Percentiles rank a stretch among this genome's conserved stretches.
Evolutionary conservation across 2,113 vertebrate species (phyloP).

Genomic region (Sula dactylatra): DNA sequence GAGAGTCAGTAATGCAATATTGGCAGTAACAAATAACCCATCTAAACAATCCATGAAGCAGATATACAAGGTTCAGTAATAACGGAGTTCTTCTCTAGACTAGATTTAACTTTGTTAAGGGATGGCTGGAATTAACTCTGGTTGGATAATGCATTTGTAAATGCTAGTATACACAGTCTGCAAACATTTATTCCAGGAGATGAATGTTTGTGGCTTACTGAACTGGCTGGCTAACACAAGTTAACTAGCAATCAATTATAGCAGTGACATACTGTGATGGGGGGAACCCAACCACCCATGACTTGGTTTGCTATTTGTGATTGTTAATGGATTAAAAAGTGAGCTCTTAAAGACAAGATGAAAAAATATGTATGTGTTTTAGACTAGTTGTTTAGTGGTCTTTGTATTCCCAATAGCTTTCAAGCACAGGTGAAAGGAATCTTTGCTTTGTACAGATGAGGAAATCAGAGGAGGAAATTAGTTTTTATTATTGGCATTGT

Average conservation of each 20-base stretch:
- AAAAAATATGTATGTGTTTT: background rate
- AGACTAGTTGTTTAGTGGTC: background rate
- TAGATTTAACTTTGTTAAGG: constrained; percentile 63
- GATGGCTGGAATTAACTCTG: constrained; percentile 44
- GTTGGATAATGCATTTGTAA: constrained; percentile 53
- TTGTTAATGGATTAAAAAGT: constrained; percentile 14
- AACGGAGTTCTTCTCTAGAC: background rate
- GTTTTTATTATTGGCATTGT: constrained; percentile 51
- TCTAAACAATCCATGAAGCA: background rate
- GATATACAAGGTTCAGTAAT: background rate
- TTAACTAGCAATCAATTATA: constrained; percentile 38
- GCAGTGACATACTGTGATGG: background rate
- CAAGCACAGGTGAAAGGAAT: background rate
- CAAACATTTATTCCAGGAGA: constrained; percentile 48
- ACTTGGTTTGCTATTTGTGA: constrained; percentile 1
- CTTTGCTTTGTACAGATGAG: background rate
- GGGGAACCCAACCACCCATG: background rate
- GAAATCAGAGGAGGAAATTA: constrained; percentile 39
- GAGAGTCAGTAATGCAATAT: background rate
- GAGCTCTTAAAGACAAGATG: background rate
- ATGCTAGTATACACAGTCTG: constrained; percentile 27
- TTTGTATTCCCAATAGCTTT: background rate
- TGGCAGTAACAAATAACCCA: background rate
- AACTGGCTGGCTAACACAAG: constrained; percentile 41
- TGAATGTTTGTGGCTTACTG: constrained; percentile 33